Evolutionary conservation across 2,888 invertebrate species (phyloP).

Genomic region (Cataglyphis altisquamis): DNA sequence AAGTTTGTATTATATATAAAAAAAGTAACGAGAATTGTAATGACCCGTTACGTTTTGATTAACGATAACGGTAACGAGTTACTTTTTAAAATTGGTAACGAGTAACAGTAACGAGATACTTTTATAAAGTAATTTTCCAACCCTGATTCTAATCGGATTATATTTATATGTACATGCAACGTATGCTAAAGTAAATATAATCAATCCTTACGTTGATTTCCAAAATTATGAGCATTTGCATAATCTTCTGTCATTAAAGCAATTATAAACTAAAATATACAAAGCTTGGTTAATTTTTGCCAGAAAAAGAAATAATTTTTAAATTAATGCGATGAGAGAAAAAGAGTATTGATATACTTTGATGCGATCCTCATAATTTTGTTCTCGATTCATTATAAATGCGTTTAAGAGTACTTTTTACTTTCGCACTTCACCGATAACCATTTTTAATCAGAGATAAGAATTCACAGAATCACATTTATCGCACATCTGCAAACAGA

Average conservation of each 20-base stretch:
- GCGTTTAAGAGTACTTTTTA: neutral
- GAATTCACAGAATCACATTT: constrained; percentile 12
- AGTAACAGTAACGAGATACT: too few species aligned
- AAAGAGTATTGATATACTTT: constrained; percentile 57
- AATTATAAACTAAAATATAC: constrained; percentile 56
- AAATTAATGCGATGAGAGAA: neutral
- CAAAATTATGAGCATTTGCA: constrained; percentile 53
- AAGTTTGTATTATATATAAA: too few species aligned
- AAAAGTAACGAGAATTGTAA: too few species aligned
- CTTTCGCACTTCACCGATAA: constrained; percentile 32
- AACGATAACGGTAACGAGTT: too few species aligned
- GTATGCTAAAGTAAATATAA: neutral
- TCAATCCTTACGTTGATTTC: constrained; percentile 35
- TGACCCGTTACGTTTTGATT: too few species aligned
- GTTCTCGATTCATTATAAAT: constrained; percentile 52
- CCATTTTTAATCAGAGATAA: constrained; percentile 32
- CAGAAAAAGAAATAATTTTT: neutral
- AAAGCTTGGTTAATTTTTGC: neutral
- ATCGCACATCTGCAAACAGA: constrained; percentile 9
- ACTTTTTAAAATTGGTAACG: too few species aligned
- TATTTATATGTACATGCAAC: constrained; percentile 34
- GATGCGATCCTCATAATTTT: constrained; percentile 47
- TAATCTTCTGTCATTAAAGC: constrained; percentile 69
- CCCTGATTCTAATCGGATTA: neutral
- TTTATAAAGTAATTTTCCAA: too few species aligned